A percentile compares a stretch with the other conserved stretches of the same genome.
Conservation (phyloP, 2,888 invertebrate genomes). For the Opisthograptis luteolata region DNA sequence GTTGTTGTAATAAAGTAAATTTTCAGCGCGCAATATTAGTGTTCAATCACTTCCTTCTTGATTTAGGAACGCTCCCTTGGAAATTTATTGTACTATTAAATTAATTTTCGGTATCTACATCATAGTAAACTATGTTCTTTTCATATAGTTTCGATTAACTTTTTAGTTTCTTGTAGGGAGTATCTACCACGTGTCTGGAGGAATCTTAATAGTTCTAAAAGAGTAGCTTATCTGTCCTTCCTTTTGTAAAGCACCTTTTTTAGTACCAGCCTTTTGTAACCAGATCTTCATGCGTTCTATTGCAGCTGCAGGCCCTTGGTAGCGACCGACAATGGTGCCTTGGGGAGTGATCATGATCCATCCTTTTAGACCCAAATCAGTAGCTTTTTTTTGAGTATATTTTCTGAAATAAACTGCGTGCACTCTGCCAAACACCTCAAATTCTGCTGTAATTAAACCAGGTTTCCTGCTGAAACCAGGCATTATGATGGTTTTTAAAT, state of each 20-base stretch:
- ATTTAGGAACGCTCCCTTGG: no score
- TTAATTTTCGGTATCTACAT: no score
- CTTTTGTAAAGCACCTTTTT: slow-evolving; percentile 86
- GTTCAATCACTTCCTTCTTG: no score
- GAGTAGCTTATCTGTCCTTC: slow-evolving; percentile 81
- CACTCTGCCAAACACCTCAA: slow-evolving; percentile 86
- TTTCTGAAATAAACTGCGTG: slow-evolving; percentile 85
- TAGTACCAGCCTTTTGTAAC: slow-evolving; percentile 86
- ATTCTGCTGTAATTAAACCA: slow-evolving; percentile 67
- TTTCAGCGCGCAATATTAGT: no score
- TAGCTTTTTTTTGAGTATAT: slow-evolving; percentile 87
- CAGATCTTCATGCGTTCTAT: slow-evolving; percentile 85
- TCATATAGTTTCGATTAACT: no score
- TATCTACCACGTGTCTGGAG: no score
- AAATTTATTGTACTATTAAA: no score
- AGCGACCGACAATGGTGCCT: slow-evolving; percentile 87
- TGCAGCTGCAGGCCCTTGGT: slow-evolving; percentile 85
- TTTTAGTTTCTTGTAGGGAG: no score
- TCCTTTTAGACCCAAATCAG: slow-evolving; percentile 86
- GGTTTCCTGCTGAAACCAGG: slow-evolving; percentile 48
- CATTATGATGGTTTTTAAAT: no score
- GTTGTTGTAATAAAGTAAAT: no score
- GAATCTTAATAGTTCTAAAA: slow-evolving; percentile 77
- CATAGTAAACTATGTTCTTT: no score
- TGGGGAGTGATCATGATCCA: slow-evolving; percentile 90